phyloP scores from a whole-genome alignment of 2,113 vertebrate genomes.

The Electrona antarctica region DNA sequence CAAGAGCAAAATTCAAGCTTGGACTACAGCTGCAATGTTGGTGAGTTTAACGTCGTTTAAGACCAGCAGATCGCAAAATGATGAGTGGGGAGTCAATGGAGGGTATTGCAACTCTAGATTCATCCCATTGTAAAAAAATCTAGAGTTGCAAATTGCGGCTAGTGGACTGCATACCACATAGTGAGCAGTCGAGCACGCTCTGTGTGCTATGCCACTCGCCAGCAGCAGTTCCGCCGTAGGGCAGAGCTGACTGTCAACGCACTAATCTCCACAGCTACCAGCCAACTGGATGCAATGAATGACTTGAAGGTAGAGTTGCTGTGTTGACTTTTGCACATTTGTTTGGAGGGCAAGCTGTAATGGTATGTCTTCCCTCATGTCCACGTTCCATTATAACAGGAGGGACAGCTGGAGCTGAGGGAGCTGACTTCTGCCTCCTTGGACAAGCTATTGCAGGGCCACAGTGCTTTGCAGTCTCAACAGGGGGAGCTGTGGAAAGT shows the following conservation, averaged over 20 bases:
- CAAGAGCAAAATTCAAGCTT: too few species aligned
- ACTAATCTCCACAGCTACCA: constrained; percentile 79
- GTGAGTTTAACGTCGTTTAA: too few species aligned
- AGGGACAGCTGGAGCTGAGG: constrained; percentile 78
- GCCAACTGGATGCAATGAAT: constrained; percentile 82
- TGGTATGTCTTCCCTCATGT: not conserved
- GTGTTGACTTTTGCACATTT: not conserved
- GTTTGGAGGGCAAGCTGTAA: too few species aligned
- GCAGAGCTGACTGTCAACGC: constrained; percentile 82
- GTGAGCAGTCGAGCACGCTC: constrained; percentile 84
- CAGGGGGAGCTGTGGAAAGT: constrained; percentile 75
- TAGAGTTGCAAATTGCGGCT: too few species aligned
- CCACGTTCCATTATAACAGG: constrained; percentile 56
- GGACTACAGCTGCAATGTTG: too few species aligned
- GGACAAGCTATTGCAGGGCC: constrained; percentile 75
- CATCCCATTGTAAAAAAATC: too few species aligned
- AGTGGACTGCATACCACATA: constrained; percentile 87
- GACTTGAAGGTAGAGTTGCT: constrained; percentile 75
- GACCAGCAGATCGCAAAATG: too few species aligned
- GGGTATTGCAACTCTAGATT: too few species aligned
- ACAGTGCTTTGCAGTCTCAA: constrained; percentile 74
- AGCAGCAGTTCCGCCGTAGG: constrained; percentile 80
- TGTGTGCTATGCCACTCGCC: constrained; percentile 82
- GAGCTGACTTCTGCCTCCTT: constrained; percentile 71
- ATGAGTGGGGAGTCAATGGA: too few species aligned